phyloP scores from a whole-genome alignment of 2,888 invertebrate species.

The Hydrotaea cyrtoneurina region DNA sequence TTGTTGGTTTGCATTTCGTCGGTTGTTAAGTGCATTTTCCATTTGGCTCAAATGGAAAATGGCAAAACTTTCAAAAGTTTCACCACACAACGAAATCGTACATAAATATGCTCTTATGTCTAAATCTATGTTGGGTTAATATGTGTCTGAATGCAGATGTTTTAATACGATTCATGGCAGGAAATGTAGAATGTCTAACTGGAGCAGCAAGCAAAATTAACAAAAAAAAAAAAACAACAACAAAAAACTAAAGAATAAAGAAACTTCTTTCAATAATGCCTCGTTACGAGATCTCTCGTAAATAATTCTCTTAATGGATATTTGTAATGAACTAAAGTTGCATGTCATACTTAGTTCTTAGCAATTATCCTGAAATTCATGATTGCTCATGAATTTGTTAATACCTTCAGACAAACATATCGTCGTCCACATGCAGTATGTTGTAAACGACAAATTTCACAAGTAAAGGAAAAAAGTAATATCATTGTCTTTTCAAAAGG shows the following conservation, averaged over 20 bases:
- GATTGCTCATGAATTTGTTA: conserved; percentile 24
- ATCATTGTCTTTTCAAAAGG: too few relatives aligned
- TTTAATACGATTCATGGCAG: conserved; percentile 18
- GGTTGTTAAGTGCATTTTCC: conserved; percentile 27
- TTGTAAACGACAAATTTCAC: too few relatives aligned
- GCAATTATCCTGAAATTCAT: conserved; percentile 51
- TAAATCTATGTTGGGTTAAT: not conserved
- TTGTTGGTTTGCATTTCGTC: not conserved
- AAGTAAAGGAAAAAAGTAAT: too few relatives aligned
- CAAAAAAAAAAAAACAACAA: not conserved
- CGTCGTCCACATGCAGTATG: too few relatives aligned
- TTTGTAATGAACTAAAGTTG: conserved; percentile 33
- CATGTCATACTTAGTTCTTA: conserved; percentile 45
- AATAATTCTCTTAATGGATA: conserved; percentile 42
- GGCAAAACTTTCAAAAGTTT: not conserved
- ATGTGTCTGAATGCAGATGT: not conserved
- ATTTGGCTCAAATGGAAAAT: conserved; percentile 14
- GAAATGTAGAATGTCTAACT: not conserved
- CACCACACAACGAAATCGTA: not conserved
- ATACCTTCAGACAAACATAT: not conserved
- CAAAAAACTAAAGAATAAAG: not conserved
- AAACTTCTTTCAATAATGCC: conserved; percentile 15
- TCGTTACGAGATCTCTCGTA: conserved; percentile 30
- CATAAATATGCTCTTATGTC: conserved; percentile 7
- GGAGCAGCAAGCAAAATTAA: too few relatives aligned